A percentile compares a stretch with the other conserved stretches of the same genome.
These are phyloP conservation scores for Gonocerus acuteangulatus DNA, from an alignment of 2,888 invertebrate genomes.

Conservation along the genomic window DNA sequence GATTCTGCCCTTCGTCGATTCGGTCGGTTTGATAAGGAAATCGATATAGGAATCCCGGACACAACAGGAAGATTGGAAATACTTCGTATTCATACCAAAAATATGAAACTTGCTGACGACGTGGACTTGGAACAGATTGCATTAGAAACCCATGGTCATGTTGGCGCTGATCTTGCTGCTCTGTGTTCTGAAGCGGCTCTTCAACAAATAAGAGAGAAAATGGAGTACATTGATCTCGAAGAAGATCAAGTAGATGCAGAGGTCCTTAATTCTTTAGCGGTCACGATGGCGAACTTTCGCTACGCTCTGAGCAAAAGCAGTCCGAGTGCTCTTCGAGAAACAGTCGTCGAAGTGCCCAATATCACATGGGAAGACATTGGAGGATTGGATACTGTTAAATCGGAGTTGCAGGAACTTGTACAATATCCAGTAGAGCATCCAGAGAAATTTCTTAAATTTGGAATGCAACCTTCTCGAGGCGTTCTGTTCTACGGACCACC, in stretches of 20 bases:
- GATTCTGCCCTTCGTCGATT: conserved; percentile 94
- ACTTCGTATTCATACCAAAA: conserved; percentile 96
- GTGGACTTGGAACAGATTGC: conserved; percentile 97
- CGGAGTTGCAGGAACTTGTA: conserved; percentile 93
- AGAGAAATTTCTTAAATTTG: conserved; percentile 98
- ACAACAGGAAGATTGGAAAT: conserved; percentile 95
- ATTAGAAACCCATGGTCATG: conserved; percentile 96
- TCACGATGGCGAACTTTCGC: conserved; percentile 97
- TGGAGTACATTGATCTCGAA: conserved; percentile 98
- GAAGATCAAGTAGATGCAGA: conserved; percentile 99
- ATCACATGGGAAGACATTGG: conserved; percentile 96
- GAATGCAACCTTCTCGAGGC: conserved; percentile 98
- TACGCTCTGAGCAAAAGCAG: conserved; percentile 98
- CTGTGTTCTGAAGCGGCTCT: conserved; percentile 97
- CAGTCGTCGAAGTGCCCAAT: conserved; percentile 97
- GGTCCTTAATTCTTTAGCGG: conserved; percentile 90
- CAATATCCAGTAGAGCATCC: conserved; percentile 97
- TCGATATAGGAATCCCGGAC: conserved; percentile 98
- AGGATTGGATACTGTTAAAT: conserved; percentile 88
- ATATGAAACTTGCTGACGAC: conserved; percentile 97
- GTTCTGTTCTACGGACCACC: conserved; percentile 98
- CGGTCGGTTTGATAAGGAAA: conserved; percentile 96
- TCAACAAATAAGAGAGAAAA: conserved; percentile 98
- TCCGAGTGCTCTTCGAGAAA: conserved; percentile 95
- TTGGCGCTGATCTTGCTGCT: conserved; percentile 96